These are phyloP conservation scores for Xestoiulus laeticollis DNA, from an alignment of 2,888 invertebrate species.

Conservation along the genomic window DNA sequence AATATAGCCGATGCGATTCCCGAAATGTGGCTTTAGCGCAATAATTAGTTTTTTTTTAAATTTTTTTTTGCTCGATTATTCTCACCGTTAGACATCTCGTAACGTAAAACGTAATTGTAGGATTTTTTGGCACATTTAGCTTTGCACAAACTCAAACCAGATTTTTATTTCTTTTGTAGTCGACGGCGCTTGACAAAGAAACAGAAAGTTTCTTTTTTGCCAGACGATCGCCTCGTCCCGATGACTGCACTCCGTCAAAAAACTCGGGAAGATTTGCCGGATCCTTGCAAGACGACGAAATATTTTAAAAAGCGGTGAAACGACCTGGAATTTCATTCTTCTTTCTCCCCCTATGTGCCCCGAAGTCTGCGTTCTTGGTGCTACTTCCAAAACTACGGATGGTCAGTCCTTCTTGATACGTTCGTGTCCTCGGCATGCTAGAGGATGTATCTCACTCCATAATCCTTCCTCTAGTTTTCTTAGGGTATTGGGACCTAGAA, in stretches of 20 bases:
- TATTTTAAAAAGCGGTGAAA: background rate
- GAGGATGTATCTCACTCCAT: background rate
- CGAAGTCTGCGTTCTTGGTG: background rate
- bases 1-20: no score
- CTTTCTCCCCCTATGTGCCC: background rate
- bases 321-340: background rate
- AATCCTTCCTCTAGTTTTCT: background rate
- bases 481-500: background rate
- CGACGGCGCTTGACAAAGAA: slow-evolving; percentile 56
- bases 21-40: no score
- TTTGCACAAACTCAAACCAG: background rate
- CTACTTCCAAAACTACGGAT: background rate
- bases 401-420: background rate
- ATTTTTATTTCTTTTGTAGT: slow-evolving; percentile 50
- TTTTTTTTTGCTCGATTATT: background rate
- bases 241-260: slow-evolving; percentile 46
- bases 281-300: slow-evolving; percentile 30
- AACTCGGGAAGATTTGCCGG: background rate
- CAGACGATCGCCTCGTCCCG: slow-evolving; percentile 53
- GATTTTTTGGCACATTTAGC: background rate
- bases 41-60: no score
- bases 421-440: background rate
- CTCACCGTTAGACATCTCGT: no score
- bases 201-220: slow-evolving; percentile 52
- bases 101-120: no score